Base-by-base conservation (phyloP, 2,888 invertebrate genomes). In the Anorthoa munda region DNA sequence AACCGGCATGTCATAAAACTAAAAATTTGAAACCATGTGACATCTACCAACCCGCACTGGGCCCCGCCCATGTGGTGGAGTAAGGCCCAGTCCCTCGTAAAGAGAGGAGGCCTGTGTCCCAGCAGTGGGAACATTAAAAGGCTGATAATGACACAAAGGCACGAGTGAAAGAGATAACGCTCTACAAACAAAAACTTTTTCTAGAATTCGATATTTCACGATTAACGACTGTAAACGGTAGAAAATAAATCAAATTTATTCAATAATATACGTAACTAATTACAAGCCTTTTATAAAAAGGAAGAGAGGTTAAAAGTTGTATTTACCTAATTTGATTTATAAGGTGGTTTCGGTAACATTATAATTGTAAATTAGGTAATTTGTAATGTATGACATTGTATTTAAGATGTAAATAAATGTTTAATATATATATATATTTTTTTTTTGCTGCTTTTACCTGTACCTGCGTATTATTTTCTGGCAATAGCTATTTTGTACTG, bases 381-480 rank as follows among this genome's bases (percentile, higher is more conserved):
- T 51, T 51, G 3, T 51, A 46, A 23, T 46, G 56, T 69, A 74
- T 58, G 50, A 60, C 17, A 65, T 69, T 18, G 9, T 59, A 50
- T 55, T 56, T 66, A 70, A 75, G 53, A 72, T 83, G 79, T 85
- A 82, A 82, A 85, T 85, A 85, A 82, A 51, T 45, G 45, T 71
- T 65, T 45, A 21, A 53, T 70, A 58, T 66, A 58, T 66, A 61
- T 11, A 55, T 31, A 23, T n/a, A 31, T 4, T 3, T 58, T 66
- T 81, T 81, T 74, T 65, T 53, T 21, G 0, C 11, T 26, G 3
- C 9, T 39, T 9, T 1, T 39, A 39, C 39, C 39, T 39, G 39
- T 39, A 39, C 39, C 39, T 39, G 39, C 39, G 0, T 2, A 39
- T 39, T 39, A 39, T 39, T 39, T 39, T 39, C 39, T 39, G 39